phyloP scores from a whole-genome alignment of 2,888 invertebrate species.

The Macaria notata region DNA sequence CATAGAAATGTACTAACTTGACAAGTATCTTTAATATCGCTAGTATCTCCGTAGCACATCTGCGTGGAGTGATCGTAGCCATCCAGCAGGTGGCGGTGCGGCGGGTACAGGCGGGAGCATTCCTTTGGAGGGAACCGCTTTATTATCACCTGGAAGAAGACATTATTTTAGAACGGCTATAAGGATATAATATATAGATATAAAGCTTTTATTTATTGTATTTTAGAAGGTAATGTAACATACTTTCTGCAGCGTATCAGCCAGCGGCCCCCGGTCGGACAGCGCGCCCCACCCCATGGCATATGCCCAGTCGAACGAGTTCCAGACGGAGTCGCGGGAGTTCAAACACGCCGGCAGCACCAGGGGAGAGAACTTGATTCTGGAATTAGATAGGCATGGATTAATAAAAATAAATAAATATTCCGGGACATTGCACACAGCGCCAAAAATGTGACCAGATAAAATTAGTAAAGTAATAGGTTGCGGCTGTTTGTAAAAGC shows the following conservation, averaged over 20 bases:
- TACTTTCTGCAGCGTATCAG: slow-evolving; percentile 8
- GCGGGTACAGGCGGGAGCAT: slow-evolving; percentile 33
- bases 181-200: no score
- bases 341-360: slow-evolving; percentile 5
- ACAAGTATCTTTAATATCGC: slow-evolving; percentile 41
- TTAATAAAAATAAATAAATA: no score
- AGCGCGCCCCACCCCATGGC: slow-evolving; percentile 8
- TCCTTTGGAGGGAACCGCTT: slow-evolving; percentile 22
- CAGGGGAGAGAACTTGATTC: slow-evolving; percentile 1
- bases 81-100: slow-evolving; percentile 26
- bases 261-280: not conserved
- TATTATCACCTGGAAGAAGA: not conserved
- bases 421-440: no score
- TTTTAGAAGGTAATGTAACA: not conserved
- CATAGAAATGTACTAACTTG: not conserved
- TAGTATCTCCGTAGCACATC: slow-evolving; percentile 45
- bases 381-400: not conserved
- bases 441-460: no score
- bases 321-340: slow-evolving; percentile 26
- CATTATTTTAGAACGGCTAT: no score
- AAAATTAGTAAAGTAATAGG: no score
- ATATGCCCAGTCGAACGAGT: slow-evolving; percentile 2
- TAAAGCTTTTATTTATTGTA: no score
- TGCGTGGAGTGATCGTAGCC: slow-evolving; percentile 41
- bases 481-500: no score